Conservation (phyloP, 37 sponge, comb jelly and placozoan species). For the Aplysina aerophoba region DNA sequence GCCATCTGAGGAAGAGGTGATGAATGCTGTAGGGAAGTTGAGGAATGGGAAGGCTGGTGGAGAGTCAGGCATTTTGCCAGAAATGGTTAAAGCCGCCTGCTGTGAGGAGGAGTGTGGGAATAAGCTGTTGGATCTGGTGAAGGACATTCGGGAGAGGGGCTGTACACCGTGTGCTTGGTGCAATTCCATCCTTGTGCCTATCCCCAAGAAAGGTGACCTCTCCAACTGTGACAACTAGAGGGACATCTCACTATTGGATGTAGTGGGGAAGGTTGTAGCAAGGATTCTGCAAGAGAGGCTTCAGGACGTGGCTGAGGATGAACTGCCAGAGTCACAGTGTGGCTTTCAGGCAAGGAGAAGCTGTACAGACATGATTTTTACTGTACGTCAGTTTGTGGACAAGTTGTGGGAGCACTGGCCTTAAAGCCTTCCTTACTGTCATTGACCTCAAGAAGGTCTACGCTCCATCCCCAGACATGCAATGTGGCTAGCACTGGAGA, state of each 20-base stretch:
- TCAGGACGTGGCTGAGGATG: no score
- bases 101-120: not conserved
- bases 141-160: not conserved
- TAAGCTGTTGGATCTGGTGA: not conserved
- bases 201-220: constrained; percentile 26
- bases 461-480: not conserved
- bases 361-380: constrained; percentile 9
- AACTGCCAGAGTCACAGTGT: constrained; percentile 16
- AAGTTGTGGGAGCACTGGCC: constrained; percentile 5
- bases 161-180: not conserved
- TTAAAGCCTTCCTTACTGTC: not conserved
- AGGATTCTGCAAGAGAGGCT: not conserved
- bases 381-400: constrained; percentile 10
- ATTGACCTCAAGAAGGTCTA: constrained; percentile 14
- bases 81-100: constrained; percentile 1
- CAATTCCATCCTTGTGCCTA: not conserved
- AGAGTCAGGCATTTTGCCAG: not conserved
- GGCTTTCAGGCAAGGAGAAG: not conserved
- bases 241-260: not conserved
- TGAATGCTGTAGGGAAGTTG: not conserved
- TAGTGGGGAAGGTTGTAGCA: not conserved
- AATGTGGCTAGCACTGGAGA: no score
- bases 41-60: constrained; percentile 7
- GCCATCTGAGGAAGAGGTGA: not conserved
- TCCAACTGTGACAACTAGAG: constrained; percentile 2